phyloP scores from a whole-genome alignment of 2,888 invertebrate species.

The Amblyteles armatorius region DNA sequence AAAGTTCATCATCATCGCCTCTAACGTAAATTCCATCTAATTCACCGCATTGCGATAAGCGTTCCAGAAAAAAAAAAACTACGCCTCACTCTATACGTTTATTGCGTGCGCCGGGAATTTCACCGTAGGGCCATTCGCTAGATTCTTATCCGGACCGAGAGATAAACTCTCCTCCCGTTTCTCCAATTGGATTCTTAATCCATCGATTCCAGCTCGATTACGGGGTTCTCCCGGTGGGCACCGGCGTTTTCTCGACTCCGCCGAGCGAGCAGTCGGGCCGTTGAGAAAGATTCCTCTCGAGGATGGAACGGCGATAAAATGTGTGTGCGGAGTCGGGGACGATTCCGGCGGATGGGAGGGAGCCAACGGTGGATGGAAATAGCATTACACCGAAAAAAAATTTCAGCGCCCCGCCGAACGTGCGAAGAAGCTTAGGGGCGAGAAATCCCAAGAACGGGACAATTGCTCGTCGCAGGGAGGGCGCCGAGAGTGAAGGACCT shows the following conservation, averaged over 20 bases:
- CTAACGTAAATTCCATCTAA: too few species aligned
- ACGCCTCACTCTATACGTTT: too few species aligned
- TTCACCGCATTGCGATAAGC: too few species aligned
- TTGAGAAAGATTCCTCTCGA: slow-evolving; percentile 43
- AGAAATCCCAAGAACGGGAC: slow-evolving; percentile 31
- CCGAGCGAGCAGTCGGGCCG: slow-evolving; percentile 45
- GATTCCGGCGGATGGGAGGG: background rate
- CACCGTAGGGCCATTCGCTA: too few species aligned
- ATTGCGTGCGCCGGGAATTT: too few species aligned
- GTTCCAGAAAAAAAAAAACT: too few species aligned
- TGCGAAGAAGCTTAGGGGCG: background rate
- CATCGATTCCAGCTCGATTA: slow-evolving; percentile 77
- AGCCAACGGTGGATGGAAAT: background rate
- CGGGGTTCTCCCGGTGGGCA: slow-evolving; percentile 28
- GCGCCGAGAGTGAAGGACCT: slow-evolving; percentile 47
- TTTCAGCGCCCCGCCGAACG: background rate
- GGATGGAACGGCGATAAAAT: slow-evolving; percentile 49
- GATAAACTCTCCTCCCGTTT: slow-evolving; percentile 52
- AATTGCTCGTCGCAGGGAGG: slow-evolving; percentile 34
- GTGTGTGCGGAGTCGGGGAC: background rate
- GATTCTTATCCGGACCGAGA: slow-evolving; percentile 34
- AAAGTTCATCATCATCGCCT: too few species aligned
- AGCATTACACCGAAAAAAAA: background rate
- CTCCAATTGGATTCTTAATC: slow-evolving; percentile 78
- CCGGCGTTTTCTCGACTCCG: slow-evolving; percentile 72